Base-by-base conservation (phyloP, 2,113 vertebrate genomes). In the Oncorhynchus gorbuscha region DNA sequence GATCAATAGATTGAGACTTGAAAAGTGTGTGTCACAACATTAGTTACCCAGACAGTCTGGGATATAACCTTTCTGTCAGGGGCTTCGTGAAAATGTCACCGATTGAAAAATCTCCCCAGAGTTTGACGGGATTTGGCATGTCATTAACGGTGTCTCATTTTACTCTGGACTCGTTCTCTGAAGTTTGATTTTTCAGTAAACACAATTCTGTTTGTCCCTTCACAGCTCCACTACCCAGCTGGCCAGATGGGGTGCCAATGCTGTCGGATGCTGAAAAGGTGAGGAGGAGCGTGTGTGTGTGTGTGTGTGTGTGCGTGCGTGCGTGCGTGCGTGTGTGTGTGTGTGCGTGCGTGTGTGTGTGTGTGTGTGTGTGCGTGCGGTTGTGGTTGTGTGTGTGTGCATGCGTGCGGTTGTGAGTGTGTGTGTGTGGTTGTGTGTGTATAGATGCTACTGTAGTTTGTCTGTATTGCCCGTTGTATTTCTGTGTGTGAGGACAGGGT, bases 231-330 rank as follows among this genome's bases (percentile, higher is more conserved):
- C 80, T 5, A 89, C 81, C 83, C 86, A 81, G 81, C 88, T 85
- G 91, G 86, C 95, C 97, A 98, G 94, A 99, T 99, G 98, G 98
- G 97, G 95, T 98, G 98, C 95, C 96, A 86, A 64, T 99, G 98
- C 94, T 99, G 98, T 94, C 93, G 96, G 94, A 97, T 98, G 95
- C 92, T 98, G 90, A 94, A 95, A 92, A 97, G 98, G 98, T 99
- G 94, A 95, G 84, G 66, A 4, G 67, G 62, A 35, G 9, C 11
- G 2, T 24, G 24, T 24, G 24, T 24, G 24, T 24, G 24, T 24
- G 24, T 24, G 24, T 24, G 24, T 24, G 24, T 24, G 24, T 24
- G 24, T 24, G 24, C 1, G 24, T 24, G 24, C 1, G 24, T 24
- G 24, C 1, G 24, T 24, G 24, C 1, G 24, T 24, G 24, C 1